Evolutionary conservation across 2,113 vertebrate genomes (phyloP), one percentile per base, ranked within the genome.

Genomic region (Ageneiosus marmoratus): DNA sequence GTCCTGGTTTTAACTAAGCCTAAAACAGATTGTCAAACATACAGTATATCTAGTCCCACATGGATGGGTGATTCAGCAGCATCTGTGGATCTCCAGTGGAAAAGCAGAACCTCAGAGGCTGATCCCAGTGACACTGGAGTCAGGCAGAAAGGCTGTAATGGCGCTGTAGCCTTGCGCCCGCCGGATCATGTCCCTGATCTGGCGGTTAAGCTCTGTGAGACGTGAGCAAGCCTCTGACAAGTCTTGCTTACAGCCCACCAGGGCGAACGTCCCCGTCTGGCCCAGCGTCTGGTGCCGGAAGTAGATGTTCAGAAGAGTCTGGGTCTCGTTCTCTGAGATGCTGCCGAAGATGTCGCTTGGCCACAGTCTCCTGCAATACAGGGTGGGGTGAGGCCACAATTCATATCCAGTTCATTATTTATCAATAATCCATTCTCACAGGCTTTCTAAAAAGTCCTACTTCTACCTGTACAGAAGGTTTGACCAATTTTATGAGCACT

Each of bases 271-370:
- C 88, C 98, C 97, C 0, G 96, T 98, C 91, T 97, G 97, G 82
- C 97, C 98, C 87, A 99, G 89, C 10, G 97, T 97, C 90, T 98
- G 97, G 91, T 99, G 97, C 83, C 97, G 95, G 93, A 99, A 99
- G 88, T 96, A 99, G 90, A 98, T 98, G 89, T 97, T 98, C 89
- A 99, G 93, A 70, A 99, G 93, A 32, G 96, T 99, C 92, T 98
- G 97, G 88, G 96, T 94, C 91, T 98, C 97, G 37, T 97, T 96
- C 0, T 99, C 98, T 37, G 95, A 95, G 79, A 79, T 95, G 91
- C 95, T 96, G 90, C 97, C 97, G 88, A 99, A 99, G 89, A 99
- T 98, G 90, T 98, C 95, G 60, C 96, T 97, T 73, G 98, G 97
- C 97, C 97, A 99, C 80, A 94, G 83, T 90, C 90, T 95, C 94